Evolutionary conservation across 2,113 vertebrate genomes (phyloP), one percentile per base, ranked within the genome.

Genomic region (Eupsittula cactorum): DNA sequence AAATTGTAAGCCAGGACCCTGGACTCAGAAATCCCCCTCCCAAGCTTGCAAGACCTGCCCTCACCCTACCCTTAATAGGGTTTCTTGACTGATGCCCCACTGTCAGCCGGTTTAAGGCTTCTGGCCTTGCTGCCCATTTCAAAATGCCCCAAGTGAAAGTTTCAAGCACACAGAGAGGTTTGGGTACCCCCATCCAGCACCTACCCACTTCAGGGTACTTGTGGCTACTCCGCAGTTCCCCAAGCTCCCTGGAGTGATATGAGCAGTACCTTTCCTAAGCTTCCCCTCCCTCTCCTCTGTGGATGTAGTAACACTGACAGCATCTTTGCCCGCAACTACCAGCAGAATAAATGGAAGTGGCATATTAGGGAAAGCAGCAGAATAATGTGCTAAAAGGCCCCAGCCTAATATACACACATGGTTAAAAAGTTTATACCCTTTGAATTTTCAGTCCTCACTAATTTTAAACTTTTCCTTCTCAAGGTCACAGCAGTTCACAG

Each of bases 221-320:
- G 0, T 24, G n/a, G 31, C 31, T 47, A 33, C 11, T 10, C 17
- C 1, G 1, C 37, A 41, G 42, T 21, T 3, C 13, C 19, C 19
- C 24, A 52, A 63, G 49, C 46, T 55, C 1, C 33, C 57, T 35
- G 57, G 33, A 1, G 29, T 37, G 37, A 81, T 7, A 28, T 1
- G 1, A 49, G 29, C 1, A 2, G 29, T 16, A 24, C 49, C 49
- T 78, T 35, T 42, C 17, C 39, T 41, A 65, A 57, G 29, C 29
- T 29, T 59, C 7, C 27, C 18, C 68, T 39, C 49, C 62, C 46
- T 76, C 37, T 49, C 63, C n/a, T 39, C 68, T 64, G 42, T 14
- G 20, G 63, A 69, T 55, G 60, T 31, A 69, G 53, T n/a, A 60
- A 74, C 41, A 24, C 16, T 10, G 5, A 64, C 35, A 82, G 53